Evolutionary conservation across 2,113 vertebrate species (phyloP), one percentile per base, ranked within the genome.

Genomic region (Chlamydotis undulata): DNA sequence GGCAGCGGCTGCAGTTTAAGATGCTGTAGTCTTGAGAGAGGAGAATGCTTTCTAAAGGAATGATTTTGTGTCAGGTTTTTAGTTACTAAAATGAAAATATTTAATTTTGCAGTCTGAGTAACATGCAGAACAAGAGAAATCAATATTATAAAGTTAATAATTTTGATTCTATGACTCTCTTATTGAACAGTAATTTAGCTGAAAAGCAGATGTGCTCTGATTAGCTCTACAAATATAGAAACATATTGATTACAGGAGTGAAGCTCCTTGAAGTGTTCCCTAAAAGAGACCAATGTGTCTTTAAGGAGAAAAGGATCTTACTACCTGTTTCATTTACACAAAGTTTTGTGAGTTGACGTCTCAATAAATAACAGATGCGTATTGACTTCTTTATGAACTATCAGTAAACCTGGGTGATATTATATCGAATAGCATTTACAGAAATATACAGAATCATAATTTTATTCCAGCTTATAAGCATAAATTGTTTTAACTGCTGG

Each of bases 211-310:
- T 94, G 85, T 90, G 6, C 49, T 84, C 71, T 97, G 87, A 97
- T 98, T 97, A 96, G 94, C 35, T 87, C 82, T 93, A 98, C 92
- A 97, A 97, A 97, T 97, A 97, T 67, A 98, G 97, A 97, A 97
- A 96, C 84, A 55, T 93, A 98, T 97, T 83, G 93, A 98, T 97
- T 88, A 87, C n/a, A 49, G n/a, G 18, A 92, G 64, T 76, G 77
- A 96, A 97, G 75, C 49, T 94, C 85, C 91, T 97, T 96, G 79
- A 98, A 98, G 19, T 76, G 41, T 92, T 95, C 93, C 68, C 45
- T 95, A 50, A 53, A 82, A 92, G 56, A 93, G 39, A 87, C 50
- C 5, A 8, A 17, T 70, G 39, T 33, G 45, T 96, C 80, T 96
- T 94, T 93, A 71, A 87, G 83, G 52, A 95, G 37, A 71, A 85